phyloP scores from a whole-genome alignment of 2,888 invertebrate species.

The Nesidiocoris tenuis region DNA sequence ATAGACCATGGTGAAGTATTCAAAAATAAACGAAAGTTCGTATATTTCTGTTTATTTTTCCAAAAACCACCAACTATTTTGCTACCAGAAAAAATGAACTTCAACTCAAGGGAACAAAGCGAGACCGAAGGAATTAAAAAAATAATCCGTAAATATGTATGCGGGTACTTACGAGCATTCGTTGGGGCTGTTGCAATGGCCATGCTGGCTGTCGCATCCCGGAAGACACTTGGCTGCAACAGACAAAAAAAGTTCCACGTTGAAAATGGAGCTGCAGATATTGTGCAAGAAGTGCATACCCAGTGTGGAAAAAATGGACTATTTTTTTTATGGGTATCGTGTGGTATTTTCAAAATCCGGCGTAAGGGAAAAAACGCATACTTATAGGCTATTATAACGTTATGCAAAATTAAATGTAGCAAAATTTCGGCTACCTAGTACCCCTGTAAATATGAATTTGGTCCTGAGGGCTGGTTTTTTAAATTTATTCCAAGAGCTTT shows the following conservation, averaged over 20 bases:
- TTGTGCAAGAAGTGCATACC: neutral
- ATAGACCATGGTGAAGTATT: no score
- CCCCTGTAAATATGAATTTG: no score
- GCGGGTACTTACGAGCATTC: slow-evolving; percentile 89
- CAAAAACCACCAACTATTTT: neutral
- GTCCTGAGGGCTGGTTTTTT: no score
- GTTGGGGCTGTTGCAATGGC: slow-evolving; percentile 87
- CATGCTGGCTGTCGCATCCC: slow-evolving; percentile 88
- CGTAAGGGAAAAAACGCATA: no score
- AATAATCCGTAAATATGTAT: neutral
- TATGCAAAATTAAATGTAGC: no score
- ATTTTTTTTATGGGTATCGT: no score
- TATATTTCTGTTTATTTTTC: no score
- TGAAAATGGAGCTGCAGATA: slow-evolving; percentile 9
- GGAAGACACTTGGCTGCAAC: slow-evolving; percentile 87
- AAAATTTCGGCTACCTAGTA: no score
- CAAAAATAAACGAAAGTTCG: neutral
- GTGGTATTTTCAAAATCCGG: no score
- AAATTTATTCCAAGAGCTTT: no score
- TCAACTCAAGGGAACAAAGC: neutral
- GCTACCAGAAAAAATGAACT: neutral
- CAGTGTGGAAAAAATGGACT: slow-evolving; percentile 3
- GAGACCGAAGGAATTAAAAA: neutral
- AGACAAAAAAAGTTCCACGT: slow-evolving; percentile 54
- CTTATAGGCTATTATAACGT: no score